These are phyloP conservation scores for Agriopis aurantiaria DNA, from an alignment of 2,888 invertebrate genomes.

Conservation along the genomic window DNA sequence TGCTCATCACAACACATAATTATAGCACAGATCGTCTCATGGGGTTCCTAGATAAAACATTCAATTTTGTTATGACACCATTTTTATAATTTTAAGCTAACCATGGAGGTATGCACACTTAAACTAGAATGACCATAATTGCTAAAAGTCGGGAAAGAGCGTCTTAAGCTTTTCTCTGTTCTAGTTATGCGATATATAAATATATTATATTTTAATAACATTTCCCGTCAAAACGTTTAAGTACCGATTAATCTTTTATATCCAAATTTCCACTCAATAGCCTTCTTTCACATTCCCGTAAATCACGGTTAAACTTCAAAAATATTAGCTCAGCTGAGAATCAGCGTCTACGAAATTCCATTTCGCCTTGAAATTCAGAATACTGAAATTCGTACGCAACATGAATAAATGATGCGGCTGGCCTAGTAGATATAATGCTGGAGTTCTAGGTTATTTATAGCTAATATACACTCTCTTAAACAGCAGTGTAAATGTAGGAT, in stretches of 20 bases:
- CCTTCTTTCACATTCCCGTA: not conserved
- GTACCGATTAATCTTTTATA: constrained; percentile 6
- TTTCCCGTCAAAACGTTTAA: not conserved
- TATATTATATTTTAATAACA: too few species aligned
- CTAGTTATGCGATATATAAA: too few species aligned
- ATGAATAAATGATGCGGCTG: constrained; percentile 28
- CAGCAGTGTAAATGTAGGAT: not conserved
- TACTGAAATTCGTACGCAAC: constrained; percentile 26
- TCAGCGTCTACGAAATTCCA: constrained; percentile 20
- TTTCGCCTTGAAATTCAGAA: constrained; percentile 16
- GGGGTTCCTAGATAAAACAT: too few species aligned
- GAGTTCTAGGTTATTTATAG: not conserved
- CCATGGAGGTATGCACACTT: too few species aligned
- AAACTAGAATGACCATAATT: too few species aligned
- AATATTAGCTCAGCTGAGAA: constrained; percentile 6
- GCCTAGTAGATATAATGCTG: constrained; percentile 1
- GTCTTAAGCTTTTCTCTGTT: too few species aligned
- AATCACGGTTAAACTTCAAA: constrained; percentile 11
- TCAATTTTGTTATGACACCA: too few species aligned
- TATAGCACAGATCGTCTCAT: too few species aligned
- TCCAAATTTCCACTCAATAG: constrained; percentile 7
- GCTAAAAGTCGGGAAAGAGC: too few species aligned
- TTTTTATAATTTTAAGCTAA: too few species aligned
- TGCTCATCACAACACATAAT: too few species aligned
- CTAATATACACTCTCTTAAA: not conserved